Conservation (phyloP, 2,888 invertebrate genomes). For the Xanthia icteritia region DNA sequence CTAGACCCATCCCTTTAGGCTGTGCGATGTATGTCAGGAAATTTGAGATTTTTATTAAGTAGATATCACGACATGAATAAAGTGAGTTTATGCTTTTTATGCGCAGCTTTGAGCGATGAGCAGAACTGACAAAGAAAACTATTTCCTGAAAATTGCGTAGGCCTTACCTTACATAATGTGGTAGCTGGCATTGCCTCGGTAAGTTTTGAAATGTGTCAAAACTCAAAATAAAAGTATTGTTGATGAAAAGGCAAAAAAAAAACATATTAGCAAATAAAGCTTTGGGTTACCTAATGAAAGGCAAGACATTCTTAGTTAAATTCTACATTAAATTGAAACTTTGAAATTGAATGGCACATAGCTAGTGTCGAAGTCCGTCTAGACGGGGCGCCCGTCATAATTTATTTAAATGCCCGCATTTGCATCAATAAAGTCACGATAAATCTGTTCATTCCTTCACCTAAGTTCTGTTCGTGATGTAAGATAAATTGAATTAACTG, state of each 20-base stretch:
- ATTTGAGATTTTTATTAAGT: background rate
- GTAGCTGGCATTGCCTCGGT: background rate
- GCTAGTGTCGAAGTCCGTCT: conserved; percentile 46
- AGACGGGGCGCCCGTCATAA: conserved; percentile 62
- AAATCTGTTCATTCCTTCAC: conserved; percentile 42
- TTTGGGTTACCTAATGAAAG: background rate
- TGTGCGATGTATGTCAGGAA: background rate
- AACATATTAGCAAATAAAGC: background rate
- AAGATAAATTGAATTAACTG: conserved; percentile 56
- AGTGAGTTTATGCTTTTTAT: too few relatives aligned
- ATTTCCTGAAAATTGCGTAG: background rate
- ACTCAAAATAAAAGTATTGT: background rate
- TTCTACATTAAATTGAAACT: conserved; percentile 32
- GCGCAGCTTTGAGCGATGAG: background rate
- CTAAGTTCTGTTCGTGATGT: conserved; percentile 22
- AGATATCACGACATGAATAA: background rate
- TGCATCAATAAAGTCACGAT: conserved; percentile 59
- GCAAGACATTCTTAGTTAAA: conserved; percentile 26
- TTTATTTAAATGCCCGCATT: conserved; percentile 59
- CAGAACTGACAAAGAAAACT: background rate
- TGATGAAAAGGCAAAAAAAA: background rate
- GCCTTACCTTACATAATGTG: background rate
- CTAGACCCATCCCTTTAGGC: too few relatives aligned
- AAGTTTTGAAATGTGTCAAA: background rate
- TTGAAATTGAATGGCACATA: conserved; percentile 41